Evolutionary conservation across 2,797 vertebrate genomes (phyloP).

Genomic region (Megalops cyprinoides): DNA sequence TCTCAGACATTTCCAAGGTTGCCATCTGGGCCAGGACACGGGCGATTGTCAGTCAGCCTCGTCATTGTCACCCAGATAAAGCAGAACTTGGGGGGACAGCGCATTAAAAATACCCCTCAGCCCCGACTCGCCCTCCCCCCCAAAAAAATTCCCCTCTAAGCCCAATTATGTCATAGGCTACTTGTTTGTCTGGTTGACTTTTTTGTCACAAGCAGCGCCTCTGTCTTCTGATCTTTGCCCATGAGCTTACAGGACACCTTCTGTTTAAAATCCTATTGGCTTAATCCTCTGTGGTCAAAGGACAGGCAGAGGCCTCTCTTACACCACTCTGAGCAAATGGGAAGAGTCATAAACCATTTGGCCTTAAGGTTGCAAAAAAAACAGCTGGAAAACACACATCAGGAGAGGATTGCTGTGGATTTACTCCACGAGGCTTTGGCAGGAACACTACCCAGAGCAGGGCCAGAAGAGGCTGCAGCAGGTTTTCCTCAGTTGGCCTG

Average conservation of each 20-base stretch:
- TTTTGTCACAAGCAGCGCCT: conserved; percentile 47
- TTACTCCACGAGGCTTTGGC: not conserved
- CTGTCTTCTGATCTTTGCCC: conserved; percentile 47
- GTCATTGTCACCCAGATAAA: conserved; percentile 25
- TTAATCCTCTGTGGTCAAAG: conserved; percentile 61
- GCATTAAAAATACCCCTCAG: not conserved
- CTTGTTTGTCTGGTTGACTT: conserved; percentile 34
- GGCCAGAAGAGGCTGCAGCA: not conserved
- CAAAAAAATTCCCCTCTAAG: conserved; percentile 33
- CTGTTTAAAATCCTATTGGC: conserved; percentile 65
- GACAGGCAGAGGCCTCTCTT: conserved; percentile 15
- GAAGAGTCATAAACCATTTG: not conserved
- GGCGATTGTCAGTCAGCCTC: conserved; percentile 55
- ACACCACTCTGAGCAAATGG: not conserved
- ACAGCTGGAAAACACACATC: not conserved
- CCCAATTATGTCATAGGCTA: conserved; percentile 4
- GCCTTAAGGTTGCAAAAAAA: conserved; percentile 20
- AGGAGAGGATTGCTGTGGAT: not conserved
- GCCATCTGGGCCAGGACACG: conserved; percentile 63
- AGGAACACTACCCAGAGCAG: not conserved
- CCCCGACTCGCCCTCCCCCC: conserved; percentile 27
- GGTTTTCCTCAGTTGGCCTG: not conserved
- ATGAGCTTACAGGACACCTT: conserved; percentile 46
- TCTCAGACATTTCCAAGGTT: conserved; percentile 66
- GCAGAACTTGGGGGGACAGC: not conserved